These are phyloP conservation scores for Columba janthina DNA, from an alignment of 2,113 vertebrate species.

Conservation along the genomic window DNA sequence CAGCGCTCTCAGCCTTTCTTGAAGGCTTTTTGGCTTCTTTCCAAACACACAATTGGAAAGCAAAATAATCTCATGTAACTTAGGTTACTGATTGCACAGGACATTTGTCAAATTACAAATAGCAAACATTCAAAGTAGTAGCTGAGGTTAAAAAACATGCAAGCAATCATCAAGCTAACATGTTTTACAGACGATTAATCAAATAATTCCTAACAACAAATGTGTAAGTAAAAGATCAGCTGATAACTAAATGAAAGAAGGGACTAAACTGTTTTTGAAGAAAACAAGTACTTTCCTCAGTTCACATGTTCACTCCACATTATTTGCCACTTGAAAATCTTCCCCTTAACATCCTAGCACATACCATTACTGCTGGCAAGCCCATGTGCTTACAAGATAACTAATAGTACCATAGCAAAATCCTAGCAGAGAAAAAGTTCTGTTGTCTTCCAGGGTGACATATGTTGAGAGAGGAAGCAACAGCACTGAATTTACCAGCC, in stretches of 20 bases:
- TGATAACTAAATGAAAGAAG: neutral
- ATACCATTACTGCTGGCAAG: neutral
- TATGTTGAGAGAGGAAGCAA: neutral
- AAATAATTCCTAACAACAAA: neutral
- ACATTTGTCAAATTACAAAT: neutral
- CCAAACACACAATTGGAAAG: neutral
- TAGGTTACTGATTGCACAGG: neutral
- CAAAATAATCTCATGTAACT: neutral
- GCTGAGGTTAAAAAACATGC: conserved; percentile 2
- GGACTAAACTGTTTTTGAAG: neutral
- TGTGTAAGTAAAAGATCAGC: neutral
- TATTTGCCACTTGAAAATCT: neutral
- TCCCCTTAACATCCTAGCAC: neutral
- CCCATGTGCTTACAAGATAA: neutral
- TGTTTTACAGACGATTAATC: neutral
- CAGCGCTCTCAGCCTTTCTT: neutral
- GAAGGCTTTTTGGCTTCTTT: neutral
- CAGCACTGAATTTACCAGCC: neutral
- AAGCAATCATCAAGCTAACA: neutral
- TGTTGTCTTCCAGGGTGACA: neutral
- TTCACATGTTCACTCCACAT: neutral
- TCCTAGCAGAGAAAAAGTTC: neutral
- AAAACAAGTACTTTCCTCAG: neutral
- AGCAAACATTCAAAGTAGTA: neutral
- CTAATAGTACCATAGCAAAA: neutral